phyloP scores from a whole-genome alignment of 1,140 invertebrate genomes.

The Drosophila oshimai region DNA sequence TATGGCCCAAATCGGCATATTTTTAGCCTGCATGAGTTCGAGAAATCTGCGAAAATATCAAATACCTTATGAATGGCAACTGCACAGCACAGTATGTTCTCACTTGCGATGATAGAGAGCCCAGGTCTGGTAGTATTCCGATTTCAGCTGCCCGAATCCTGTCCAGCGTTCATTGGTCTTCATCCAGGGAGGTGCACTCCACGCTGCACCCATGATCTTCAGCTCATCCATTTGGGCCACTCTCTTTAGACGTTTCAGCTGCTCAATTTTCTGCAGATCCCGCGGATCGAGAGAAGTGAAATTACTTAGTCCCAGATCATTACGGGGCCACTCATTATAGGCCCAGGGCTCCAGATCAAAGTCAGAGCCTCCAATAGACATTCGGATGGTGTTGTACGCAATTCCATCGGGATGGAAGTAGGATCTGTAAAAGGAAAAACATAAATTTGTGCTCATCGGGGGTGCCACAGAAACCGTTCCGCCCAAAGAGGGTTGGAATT shows the following conservation, averaged over 20 bases:
- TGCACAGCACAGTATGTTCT: conserved; percentile 8
- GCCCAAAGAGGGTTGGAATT: too few species aligned
- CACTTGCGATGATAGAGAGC: conserved; percentile 91
- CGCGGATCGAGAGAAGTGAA: conserved; percentile 84
- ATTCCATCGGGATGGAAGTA: conserved; percentile 86
- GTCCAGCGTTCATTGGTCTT: conserved; percentile 89
- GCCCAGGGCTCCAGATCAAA: conserved; percentile 86
- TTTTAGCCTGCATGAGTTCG: conserved; percentile 81
- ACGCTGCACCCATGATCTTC: conserved; percentile 88
- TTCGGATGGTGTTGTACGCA: conserved; percentile 89
- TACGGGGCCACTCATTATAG: conserved; percentile 84
- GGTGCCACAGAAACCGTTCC: too few species aligned
- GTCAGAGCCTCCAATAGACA: conserved; percentile 93
- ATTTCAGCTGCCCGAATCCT: conserved; percentile 85
- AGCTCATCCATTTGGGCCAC: conserved; percentile 39
- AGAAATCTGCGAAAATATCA: conserved; percentile 60
- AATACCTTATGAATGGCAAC: not conserved
- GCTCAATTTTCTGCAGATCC: conserved; percentile 66
- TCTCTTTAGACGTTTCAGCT: conserved; percentile 60
- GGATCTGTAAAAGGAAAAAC: conserved; percentile 80
- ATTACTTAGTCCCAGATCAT: conserved; percentile 87
- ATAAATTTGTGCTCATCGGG: too few species aligned
- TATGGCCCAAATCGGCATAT: conserved; percentile 86
- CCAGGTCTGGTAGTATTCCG: conserved; percentile 89
- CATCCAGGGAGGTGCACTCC: conserved; percentile 97